Base-by-base conservation (phyloP, 2,888 invertebrate genomes). In the Aphidoletes aphidimyza region DNA sequence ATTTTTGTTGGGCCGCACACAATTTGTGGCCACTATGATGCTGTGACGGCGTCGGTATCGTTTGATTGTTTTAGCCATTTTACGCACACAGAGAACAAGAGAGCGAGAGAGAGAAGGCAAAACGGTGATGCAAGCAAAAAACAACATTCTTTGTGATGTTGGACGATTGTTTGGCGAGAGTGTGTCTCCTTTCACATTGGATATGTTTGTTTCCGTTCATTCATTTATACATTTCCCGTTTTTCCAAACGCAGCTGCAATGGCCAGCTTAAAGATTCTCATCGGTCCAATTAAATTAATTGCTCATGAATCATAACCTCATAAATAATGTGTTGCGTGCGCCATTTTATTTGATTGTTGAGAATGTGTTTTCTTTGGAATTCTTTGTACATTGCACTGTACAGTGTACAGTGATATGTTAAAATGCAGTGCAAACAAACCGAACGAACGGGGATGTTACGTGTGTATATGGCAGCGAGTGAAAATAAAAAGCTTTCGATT, bases 211-310 rank as follows among this genome's bases (percentile, higher is more conserved):
- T 30, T 69, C 69, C n/a, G 30, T 69, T n/a, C 30, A 14, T 69
- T 30, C 69, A 69, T 69, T 42, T 69, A 69, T 69, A 69, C 0
- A 69, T 69, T 69, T 69, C n/a, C n/a, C n/a, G 11, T 17, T 9
- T 69, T 69, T n/a, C n/a, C n/a, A 69, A 30, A 30, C 69, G n/a
- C 69, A 69, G 69, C 69, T 69, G 69, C 69, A 30, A 30, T 11
- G 0, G 69, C 34, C n/a, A 69, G 30, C 69, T 14, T 2, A 69
- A 69, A 69, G 30, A 69, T 69, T 69, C 69, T 30, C 69, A 69
- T 69, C 69, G 69, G 69, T 30, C 69, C 69, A 69, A 69, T 69
- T 69, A 69, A 69, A 69, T 69, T 69, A 69, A 69, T 69, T 69
- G 69, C 69, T 30, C 69, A 69, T 69, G 69, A 69, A 30, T 69